Evolutionary conservation across 2,888 invertebrate species (phyloP), one percentile per base, ranked within the genome.

Genomic region (Idaea aversata): DNA sequence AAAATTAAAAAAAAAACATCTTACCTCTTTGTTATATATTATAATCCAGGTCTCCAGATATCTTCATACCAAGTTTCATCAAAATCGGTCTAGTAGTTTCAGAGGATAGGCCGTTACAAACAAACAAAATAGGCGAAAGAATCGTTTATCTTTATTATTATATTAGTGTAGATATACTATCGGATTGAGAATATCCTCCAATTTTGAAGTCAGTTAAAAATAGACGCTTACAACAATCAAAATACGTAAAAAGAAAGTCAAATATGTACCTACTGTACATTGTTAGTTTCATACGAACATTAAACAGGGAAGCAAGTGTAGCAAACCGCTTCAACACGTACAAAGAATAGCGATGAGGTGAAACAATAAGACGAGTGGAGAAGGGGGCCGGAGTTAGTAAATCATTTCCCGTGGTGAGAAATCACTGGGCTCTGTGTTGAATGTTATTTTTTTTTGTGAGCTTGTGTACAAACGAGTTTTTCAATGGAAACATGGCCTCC

Each of bases 301-400:
- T 15, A 47, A 47, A 7, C 5, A 61, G 63, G 68, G 73, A 63
- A 47, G 66, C 68, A 71, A 70, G 67, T 63, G 63, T 71, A 75
- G 69, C 73, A 73, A 71, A 69, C 75, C 75, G 70, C 72, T 70
- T 70, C 67, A 65, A 76, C 72, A 74, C 81, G 84, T 79, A 79
- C 77, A 67, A 77, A 77, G 84, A 85, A 84, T 86, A 72, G 81
- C 77, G 82, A 87, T 84, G 84, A 85, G 85, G 80, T 78, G 75
- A 81, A 84, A 85, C 86, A 85, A 85, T 82, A 79, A 77, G 73
- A 71, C 71, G 72, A 75, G 74, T 71, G 73, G 76, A 47, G 73
- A 69, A 71, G 64, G 70, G 73, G 76, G 76, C 75, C 77, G 76
- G 72, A 81, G 82, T 81, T 81, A 80, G 77, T 85, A 86, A 86